Conservation (phyloP, 2,113 vertebrate genomes). For the Mionectes macconnelli region DNA sequence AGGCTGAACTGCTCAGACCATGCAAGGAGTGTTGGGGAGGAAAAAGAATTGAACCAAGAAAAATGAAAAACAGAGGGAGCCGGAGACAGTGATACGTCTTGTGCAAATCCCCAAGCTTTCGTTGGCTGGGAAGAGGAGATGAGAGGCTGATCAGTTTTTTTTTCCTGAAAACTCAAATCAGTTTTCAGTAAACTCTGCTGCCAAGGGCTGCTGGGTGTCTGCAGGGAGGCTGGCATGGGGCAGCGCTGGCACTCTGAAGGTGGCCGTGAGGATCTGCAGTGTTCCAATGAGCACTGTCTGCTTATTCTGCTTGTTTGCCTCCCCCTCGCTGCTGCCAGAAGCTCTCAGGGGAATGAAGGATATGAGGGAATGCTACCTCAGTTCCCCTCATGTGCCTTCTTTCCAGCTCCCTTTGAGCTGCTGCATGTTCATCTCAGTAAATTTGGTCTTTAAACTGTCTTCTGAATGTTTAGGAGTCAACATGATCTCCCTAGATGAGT, state of each 20-base stretch:
- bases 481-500: background rate
- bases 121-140: background rate
- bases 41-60: background rate
- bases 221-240: background rate
- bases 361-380: background rate
- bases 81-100: background rate
- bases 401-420: background rate
- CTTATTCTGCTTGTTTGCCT: background rate
- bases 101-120: background rate
- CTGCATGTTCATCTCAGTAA: background rate
- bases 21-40: background rate
- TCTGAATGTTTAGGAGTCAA: background rate
- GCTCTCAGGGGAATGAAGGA: background rate
- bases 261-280: accelerated
- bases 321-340: background rate
- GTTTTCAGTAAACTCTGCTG: background rate
- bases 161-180: background rate
- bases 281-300: background rate
- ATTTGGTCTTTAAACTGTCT: background rate
- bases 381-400: background rate
- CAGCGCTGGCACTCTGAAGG: background rate
- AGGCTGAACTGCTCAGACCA: background rate
- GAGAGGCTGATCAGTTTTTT: background rate
- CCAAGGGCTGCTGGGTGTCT: background rate
- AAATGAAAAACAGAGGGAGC: background rate